Conservation (phyloP, 2,113 vertebrate genomes). For the Bos taurus region DNA sequence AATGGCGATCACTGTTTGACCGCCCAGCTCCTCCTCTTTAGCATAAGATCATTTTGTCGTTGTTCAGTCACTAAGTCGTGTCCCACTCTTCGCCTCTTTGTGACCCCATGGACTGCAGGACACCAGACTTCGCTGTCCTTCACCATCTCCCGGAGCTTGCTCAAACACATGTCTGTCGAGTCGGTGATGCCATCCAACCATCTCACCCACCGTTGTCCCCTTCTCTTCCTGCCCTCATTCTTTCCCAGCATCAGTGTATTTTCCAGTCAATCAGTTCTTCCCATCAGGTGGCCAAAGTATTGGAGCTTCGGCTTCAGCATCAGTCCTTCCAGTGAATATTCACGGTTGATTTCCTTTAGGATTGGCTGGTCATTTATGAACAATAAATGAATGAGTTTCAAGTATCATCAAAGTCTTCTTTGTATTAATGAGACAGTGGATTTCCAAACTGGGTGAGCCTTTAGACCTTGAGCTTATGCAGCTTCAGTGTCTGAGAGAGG, state of each 20-base stretch:
- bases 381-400: neutral
- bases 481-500: neutral
- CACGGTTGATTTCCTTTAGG: neutral
- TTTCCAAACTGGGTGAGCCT: neutral
- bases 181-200: neutral
- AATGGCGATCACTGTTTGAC: rapidly evolving
- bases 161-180: neutral
- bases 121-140: neutral
- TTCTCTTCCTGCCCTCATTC: neutral
- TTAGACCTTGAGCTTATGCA: too few species aligned
- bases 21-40: neutral
- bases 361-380: neutral
- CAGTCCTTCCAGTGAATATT: neutral
- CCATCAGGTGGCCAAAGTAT: neutral
- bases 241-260: neutral
- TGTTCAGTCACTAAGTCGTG: neutral
- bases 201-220: neutral
- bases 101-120: neutral
- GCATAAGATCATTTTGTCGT: neutral
- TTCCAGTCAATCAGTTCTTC: neutral
- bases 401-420: neutral
- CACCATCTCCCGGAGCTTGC: neutral
- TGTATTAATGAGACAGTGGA: neutral
- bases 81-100: neutral
- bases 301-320: neutral